Evolutionary conservation across 2,797 vertebrate genomes (phyloP).

Genomic region (Amniataba percoides): DNA sequence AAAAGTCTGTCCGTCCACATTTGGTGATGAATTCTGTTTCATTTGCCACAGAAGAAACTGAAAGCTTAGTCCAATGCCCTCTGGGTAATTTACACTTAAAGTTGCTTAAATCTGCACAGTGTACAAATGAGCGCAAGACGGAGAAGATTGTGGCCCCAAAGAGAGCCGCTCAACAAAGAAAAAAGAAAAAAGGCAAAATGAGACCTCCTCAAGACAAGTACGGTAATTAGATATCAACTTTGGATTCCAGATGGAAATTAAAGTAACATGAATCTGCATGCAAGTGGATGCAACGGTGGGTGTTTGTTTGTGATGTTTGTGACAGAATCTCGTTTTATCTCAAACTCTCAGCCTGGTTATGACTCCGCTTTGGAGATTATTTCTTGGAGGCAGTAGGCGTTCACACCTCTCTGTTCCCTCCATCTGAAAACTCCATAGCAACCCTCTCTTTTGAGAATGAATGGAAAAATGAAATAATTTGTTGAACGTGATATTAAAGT

Average conservation of each 20-base stretch:
- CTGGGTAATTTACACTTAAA: conserved; percentile 44
- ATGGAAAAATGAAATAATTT: conserved; percentile 24
- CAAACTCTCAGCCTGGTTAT: conserved; percentile 43
- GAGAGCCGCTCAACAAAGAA: conserved; percentile 9
- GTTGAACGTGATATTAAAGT: conserved; percentile 26
- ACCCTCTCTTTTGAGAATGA: conserved; percentile 38
- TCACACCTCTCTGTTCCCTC: conserved; percentile 52
- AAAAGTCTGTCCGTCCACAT: conserved; percentile 13
- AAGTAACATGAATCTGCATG: conserved; percentile 15
- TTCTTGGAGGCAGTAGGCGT: conserved; percentile 56
- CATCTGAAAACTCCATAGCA: conserved; percentile 64
- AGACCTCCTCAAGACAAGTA: conserved; percentile 33
- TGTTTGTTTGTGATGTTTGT: conserved; percentile 52
- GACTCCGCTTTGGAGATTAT: conserved; percentile 46
- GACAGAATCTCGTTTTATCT: conserved; percentile 47
- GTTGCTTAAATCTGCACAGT: conserved; percentile 37
- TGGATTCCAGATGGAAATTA: conserved; percentile 38
- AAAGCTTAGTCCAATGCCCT: conserved; percentile 17
- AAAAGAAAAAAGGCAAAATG: conserved; percentile 4
- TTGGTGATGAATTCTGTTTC: conserved; percentile 23
- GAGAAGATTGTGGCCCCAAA: conserved; percentile 33
- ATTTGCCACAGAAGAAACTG: conserved; percentile 37
- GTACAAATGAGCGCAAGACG: conserved; percentile 47
- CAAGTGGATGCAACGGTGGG: conserved; percentile 43
- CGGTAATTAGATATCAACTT: conserved; percentile 40